Conservation (phyloP, 1,140 invertebrate species). For the Diorhabda carinulata region DNA sequence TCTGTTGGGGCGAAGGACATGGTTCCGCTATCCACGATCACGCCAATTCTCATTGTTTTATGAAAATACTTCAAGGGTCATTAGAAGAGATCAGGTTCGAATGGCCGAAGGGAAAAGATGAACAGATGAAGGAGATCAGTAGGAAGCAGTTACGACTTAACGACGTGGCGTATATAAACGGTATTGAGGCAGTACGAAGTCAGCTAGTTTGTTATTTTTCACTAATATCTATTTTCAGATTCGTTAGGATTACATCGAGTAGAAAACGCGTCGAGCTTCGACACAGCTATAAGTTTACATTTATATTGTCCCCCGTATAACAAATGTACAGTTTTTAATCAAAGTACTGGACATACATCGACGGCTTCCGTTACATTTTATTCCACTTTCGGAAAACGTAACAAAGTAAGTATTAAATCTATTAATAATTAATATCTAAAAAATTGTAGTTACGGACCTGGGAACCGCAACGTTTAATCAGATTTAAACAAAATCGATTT, state of each 20-base stretch:
- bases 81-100: slow-evolving; percentile 68
- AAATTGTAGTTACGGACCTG: no score
- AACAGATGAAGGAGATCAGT: slow-evolving; percentile 58
- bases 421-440: no score
- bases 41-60: slow-evolving; percentile 93
- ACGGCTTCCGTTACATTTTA: slow-evolving; percentile 79
- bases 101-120: slow-evolving; percentile 61
- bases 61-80: slow-evolving; percentile 81
- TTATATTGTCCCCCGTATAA: slow-evolving; percentile 94
- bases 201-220: slow-evolving; percentile 7
- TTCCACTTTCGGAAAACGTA: slow-evolving; percentile 75
- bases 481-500: no score
- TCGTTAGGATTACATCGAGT: slow-evolving; percentile 91
- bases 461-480: no score
- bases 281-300: slow-evolving; percentile 88
- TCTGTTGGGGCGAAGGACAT: slow-evolving; percentile 96
- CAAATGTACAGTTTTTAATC: slow-evolving; percentile 86
- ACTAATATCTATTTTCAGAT: slow-evolving; percentile 58
- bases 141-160: slow-evolving; percentile 64
- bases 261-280: slow-evolving; percentile 87
- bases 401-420: slow-evolving; percentile 37
- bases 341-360: slow-evolving; percentile 76
- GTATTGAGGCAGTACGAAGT: slow-evolving; percentile 52
- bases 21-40: slow-evolving; percentile 96
- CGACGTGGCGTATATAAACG: slow-evolving; percentile 93